phyloP scores from a whole-genome alignment of 2,888 invertebrate species.

The Drosophila yooni region DNA sequence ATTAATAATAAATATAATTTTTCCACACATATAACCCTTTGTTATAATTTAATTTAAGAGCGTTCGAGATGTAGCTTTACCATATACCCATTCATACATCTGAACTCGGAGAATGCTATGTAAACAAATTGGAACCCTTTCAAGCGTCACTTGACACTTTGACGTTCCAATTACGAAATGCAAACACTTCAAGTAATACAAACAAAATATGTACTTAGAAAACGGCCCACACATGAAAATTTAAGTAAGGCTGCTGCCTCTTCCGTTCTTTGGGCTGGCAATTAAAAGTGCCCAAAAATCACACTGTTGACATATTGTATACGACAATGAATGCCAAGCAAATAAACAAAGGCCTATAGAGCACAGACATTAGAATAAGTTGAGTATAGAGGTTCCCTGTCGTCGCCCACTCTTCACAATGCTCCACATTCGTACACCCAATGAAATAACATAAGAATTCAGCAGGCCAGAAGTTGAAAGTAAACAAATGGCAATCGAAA shows the following conservation, averaged over 20 bases:
- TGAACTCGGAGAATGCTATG: conserved; percentile 37
- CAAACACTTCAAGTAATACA: conserved; percentile 73
- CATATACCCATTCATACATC: not conserved
- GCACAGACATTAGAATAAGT: conserved; percentile 63
- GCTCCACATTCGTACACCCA: not conserved
- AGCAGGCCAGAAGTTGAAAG: conserved; percentile 19
- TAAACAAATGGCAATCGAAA: conserved; percentile 41
- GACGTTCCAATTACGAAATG: conserved; percentile 79
- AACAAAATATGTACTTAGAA: conserved; percentile 61
- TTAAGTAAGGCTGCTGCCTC: conserved; percentile 20
- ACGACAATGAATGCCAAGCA: conserved; percentile 43
- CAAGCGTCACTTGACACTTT: conserved; percentile 70
- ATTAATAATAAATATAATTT: not conserved
- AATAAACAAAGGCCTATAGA: conserved; percentile 62
- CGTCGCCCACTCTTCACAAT: not conserved
- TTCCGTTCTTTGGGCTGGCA: conserved; percentile 43
- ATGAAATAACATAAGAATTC: conserved; percentile 22
- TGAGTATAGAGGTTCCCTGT: conserved; percentile 18
- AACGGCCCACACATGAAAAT: conserved; percentile 58
- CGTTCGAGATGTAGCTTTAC: not conserved
- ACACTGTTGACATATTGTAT: conserved; percentile 51
- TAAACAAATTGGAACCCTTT: conserved; percentile 54
- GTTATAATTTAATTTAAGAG: not conserved
- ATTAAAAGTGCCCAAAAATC: conserved; percentile 47
- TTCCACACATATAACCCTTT: not conserved